Conservation (phyloP, 23 tunicate species). For the Trididemnum clinides region DNA sequence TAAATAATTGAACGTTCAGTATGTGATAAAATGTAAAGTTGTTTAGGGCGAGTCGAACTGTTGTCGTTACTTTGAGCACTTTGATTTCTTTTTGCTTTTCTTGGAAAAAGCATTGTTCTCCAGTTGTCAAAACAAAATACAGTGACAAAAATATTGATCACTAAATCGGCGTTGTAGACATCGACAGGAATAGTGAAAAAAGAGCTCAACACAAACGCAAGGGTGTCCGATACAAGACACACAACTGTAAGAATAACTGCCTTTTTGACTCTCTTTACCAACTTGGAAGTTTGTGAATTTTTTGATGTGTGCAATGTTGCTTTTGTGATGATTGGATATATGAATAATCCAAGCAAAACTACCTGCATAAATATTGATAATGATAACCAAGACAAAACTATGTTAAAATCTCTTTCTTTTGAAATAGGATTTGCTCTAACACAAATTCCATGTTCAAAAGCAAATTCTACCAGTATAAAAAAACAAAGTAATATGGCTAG, state of each 20-base stretch:
- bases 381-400: conserved; percentile 46
- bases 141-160: conserved; percentile 41
- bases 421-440: not conserved
- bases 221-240: conserved; percentile 50
- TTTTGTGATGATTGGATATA: conserved; percentile 32
- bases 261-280: conserved; percentile 36
- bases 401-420: not conserved
- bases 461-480: conserved; percentile 16
- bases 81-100: too few species aligned
- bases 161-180: conserved; percentile 31
- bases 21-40: too few species aligned
- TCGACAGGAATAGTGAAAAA: not conserved
- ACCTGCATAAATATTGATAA: conserved; percentile 58
- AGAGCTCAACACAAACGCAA: conserved; percentile 22
- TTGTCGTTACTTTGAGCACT: too few species aligned
- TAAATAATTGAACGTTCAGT: too few species aligned
- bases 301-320: not conserved
- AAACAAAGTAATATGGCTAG: not conserved
- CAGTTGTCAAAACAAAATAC: conserved; percentile 71
- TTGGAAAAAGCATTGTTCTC: conserved; percentile 54
- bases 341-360: conserved; percentile 50
- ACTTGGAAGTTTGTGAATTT: too few species aligned
- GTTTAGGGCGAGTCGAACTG: too few species aligned
- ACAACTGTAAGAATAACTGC: conserved; percentile 49
- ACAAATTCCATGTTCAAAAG: conserved; percentile 32